A percentile compares a stretch with the other conserved stretches of the same genome.
Conservation (phyloP, 2,113 vertebrate species). For the Hucho hucho region DNA sequence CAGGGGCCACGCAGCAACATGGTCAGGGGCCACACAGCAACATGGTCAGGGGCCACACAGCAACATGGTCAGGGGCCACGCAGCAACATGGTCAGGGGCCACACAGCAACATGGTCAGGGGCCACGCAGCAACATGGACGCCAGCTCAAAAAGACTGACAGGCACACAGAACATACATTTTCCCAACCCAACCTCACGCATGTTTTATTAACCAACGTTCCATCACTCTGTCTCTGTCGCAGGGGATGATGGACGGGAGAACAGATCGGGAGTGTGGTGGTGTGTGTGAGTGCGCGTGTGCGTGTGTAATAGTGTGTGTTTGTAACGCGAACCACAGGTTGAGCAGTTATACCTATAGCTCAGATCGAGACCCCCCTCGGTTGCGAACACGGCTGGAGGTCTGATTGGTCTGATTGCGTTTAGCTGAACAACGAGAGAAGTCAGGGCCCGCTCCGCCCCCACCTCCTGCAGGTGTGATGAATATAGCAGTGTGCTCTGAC, state of each 20-base stretch:
- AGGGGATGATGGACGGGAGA: slow-evolving; percentile 43
- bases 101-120: no score
- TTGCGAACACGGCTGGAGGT: not conserved
- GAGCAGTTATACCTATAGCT: no score
- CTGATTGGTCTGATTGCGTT: not conserved
- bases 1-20: no score
- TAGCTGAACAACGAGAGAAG: not conserved
- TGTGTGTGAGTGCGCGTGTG: not conserved
- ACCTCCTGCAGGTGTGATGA: not conserved
- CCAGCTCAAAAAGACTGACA: slow-evolving; percentile 65
- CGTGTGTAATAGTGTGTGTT: not conserved
- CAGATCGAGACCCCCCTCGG: not conserved
- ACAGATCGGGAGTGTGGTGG: slow-evolving; percentile 30
- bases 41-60: no score
- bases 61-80: no score
- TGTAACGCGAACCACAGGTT: not conserved
- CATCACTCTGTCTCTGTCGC: slow-evolving; percentile 36
- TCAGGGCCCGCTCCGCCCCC: not conserved
- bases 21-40: no score
- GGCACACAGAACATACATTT: slow-evolving; percentile 66
- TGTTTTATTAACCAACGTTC: slow-evolving; percentile 60
- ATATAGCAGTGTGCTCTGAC: not conserved
- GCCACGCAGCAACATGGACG: slow-evolving; percentile 41
- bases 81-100: no score
- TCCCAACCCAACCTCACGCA: slow-evolving; percentile 46